Base-by-base conservation (phyloP, 2,888 invertebrate species). In the Apamea crenata region DNA sequence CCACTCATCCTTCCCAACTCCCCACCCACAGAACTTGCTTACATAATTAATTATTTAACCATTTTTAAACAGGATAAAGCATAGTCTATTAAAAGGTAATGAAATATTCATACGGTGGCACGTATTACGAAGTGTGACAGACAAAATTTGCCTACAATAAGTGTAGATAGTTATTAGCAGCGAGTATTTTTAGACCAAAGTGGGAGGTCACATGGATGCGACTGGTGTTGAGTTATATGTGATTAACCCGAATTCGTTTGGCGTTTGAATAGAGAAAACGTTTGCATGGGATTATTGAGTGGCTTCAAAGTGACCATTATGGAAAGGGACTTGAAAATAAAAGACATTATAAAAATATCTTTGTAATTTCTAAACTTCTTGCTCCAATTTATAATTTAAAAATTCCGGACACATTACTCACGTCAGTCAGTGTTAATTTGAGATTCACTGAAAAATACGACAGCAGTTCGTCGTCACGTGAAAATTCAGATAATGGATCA, bases 191-290 rank as follows among this genome's bases (percentile, higher is more conserved):
- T 91, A 92, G 89, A 68, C 61, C 91, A 47, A 84, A 90, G 93
- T 93, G 92, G 93, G 93, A 92, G 93, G 91, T 87, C 89, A 85
- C 61, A 77, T 86, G 71, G 65, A 74, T 74, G 40, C 59, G 87
- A 77, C 78, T 75, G 40, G 73, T 84, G 90, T 89, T 86, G 90
- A 91, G 89, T 89, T 89, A 90, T 68, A 88, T 81, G 92, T 89
- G 89, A 92, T 93, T 94, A 93, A 92, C 94, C 94, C 81, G 89
- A 90, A 93, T 93, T 82, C 83, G 76, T 85, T 82, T 81, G 79
- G 80, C 78, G 77, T 87, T 85, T 80, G 61, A 85, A 78, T 82
- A 79, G 74, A 86, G 77, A 50, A 72, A 86, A 63, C 59, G 65
- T 74, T 76, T 69, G 66, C 32, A 32, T 50, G 40, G 12, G 40